Conservation (phyloP, 2,888 invertebrate species). For the Nycteola revayana region DNA sequence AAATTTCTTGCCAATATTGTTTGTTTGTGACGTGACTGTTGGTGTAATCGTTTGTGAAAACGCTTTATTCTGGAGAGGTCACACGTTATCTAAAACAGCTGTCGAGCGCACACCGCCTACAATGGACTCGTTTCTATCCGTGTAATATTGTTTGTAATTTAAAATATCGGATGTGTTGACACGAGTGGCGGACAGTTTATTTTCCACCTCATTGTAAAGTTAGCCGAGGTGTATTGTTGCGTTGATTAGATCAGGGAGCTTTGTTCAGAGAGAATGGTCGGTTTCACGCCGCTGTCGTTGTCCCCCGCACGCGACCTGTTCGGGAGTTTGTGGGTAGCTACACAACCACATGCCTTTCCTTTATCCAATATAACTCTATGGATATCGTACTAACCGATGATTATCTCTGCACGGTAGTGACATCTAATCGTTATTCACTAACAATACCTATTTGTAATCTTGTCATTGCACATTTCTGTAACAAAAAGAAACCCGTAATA, state of each 20-base stretch:
- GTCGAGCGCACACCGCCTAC: constrained; percentile 68
- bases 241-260: constrained; percentile 77
- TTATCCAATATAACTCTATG: too few relatives aligned
- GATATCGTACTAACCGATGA: too few relatives aligned
- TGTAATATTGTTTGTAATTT: constrained; percentile 78
- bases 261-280: constrained; percentile 67
- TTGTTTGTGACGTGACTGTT: constrained; percentile 49
- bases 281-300: constrained; percentile 56
- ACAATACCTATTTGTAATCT: too few relatives aligned
- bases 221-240: constrained; percentile 74
- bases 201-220: constrained; percentile 64
- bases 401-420: too few relatives aligned
- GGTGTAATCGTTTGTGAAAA: constrained; percentile 54
- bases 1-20: too few relatives aligned
- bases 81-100: constrained; percentile 78
- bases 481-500: too few relatives aligned
- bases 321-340: constrained; percentile 33
- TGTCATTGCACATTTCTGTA: too few relatives aligned
- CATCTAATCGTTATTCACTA: too few relatives aligned
- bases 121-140: constrained; percentile 72
- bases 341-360: too few relatives aligned
- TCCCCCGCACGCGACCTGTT: constrained; percentile 56
- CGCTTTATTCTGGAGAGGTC: constrained; percentile 71
- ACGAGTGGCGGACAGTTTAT: constrained; percentile 55
- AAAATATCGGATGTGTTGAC: constrained; percentile 68